phyloP scores from a whole-genome alignment of 2,113 vertebrate genomes.

The Lasiurus borealis region DNA sequence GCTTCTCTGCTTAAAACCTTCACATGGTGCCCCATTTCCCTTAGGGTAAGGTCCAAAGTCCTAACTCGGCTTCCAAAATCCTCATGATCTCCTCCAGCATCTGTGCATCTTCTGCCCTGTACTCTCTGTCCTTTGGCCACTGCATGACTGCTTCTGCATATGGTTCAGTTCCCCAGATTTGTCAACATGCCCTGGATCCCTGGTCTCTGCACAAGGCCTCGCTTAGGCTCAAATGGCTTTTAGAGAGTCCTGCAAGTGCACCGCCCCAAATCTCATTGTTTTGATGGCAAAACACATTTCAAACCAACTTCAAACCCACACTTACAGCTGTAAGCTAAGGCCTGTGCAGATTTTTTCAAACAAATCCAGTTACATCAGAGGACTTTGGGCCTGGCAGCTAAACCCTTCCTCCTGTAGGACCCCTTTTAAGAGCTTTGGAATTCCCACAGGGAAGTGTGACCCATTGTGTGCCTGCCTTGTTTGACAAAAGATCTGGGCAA shows the following conservation, averaged over 20 bases:
- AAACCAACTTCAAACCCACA: neutral
- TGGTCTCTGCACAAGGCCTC: too few species aligned
- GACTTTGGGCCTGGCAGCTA: neutral
- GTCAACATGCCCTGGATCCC: too few species aligned
- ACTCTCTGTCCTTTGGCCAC: too few species aligned
- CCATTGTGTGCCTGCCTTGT: neutral
- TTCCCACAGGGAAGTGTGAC: neutral
- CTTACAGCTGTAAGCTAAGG: neutral
- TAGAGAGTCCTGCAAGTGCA: neutral
- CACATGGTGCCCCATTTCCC: fast-evolving
- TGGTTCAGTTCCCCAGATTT: neutral
- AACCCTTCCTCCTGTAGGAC: neutral
- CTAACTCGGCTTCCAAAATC: neutral
- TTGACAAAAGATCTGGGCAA: neutral
- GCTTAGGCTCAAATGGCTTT: neutral
- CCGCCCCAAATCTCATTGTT: neutral
- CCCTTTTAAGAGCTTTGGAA: neutral
- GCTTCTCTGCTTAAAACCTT: neutral
- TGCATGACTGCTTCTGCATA: neutral
- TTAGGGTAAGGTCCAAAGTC: neutral
- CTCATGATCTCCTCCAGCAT: neutral
- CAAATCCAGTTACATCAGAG: neutral
- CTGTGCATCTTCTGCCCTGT: fast-evolving
- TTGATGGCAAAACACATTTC: neutral
- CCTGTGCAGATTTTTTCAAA: neutral